phyloP scores from a whole-genome alignment of 1,140 invertebrate species.

The Hetaerina americana region DNA sequence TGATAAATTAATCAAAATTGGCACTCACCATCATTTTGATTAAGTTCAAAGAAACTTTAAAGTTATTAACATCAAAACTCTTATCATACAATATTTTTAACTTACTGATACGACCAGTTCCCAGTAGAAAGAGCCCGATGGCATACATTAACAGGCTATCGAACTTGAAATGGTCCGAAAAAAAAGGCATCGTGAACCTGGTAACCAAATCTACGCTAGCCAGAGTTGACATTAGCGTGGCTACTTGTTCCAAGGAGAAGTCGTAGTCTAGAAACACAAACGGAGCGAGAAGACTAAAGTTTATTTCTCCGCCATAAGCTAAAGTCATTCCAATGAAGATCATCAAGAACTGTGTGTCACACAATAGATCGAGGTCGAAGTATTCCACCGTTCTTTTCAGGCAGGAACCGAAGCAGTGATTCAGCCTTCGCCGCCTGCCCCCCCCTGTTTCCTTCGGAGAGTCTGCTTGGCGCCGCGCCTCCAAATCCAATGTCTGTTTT shows the following conservation, averaged over 20 bases:
- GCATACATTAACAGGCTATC: background rate
- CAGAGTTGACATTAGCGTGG: conserved; percentile 43
- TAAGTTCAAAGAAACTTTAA: no score
- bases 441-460: no score
- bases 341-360: background rate
- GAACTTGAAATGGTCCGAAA: background rate
- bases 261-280: background rate
- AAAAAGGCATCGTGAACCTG: conserved; percentile 39
- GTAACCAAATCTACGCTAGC: conserved; percentile 42
- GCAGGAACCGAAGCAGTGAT: no score
- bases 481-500: background rate
- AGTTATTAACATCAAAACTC: no score
- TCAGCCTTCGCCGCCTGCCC: no score
- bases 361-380: background rate
- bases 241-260: conserved; percentile 29
- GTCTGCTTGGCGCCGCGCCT: no score
- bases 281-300: background rate
- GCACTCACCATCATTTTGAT: no score
- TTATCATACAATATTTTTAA: no score
- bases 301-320: background rate
- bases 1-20: no score
- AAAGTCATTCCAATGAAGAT: background rate
- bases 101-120: background rate
- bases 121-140: background rate
- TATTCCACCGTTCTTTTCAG: background rate